Evolutionary conservation across 2,888 invertebrate genomes (phyloP).

Genomic region (Slavum lentiscoides): DNA sequence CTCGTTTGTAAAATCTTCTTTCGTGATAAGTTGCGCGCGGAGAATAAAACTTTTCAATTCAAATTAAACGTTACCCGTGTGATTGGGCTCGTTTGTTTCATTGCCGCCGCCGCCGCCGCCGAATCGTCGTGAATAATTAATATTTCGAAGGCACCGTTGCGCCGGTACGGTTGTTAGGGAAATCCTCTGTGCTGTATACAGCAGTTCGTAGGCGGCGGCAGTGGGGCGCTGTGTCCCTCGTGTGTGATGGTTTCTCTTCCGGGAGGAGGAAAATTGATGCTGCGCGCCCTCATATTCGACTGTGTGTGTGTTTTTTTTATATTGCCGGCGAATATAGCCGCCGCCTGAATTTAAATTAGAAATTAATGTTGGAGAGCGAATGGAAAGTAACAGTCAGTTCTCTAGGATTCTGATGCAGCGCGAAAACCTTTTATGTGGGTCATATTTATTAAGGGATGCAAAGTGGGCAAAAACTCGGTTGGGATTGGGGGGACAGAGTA

Average conservation of each 20-base stretch:
- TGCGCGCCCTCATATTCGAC: constrained; percentile 37
- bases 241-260: constrained; percentile 34
- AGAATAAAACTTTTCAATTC: constrained; percentile 40
- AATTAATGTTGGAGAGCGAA: constrained; percentile 50
- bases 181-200: constrained; percentile 4
- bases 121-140: constrained; percentile 48
- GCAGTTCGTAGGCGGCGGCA: background rate
- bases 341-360: constrained; percentile 50
- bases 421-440: constrained; percentile 30
- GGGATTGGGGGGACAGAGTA: background rate
- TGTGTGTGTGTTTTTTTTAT: constrained; percentile 31
- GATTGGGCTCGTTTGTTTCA: constrained; percentile 46
- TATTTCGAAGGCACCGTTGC: constrained; percentile 1
- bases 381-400: background rate
- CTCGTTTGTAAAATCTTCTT: constrained; percentile 1
- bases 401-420: constrained; percentile 18
- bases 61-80: constrained; percentile 35
- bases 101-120: background rate
- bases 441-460: constrained; percentile 50
- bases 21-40: constrained; percentile 16
- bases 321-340: constrained; percentile 22
- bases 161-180: constrained; percentile 16
- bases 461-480: constrained; percentile 10
- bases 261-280: constrained; percentile 41
- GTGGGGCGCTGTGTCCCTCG: constrained; percentile 25